Base-by-base conservation (phyloP, 2,113 vertebrate species). In the Haliaeetus leucogaster region DNA sequence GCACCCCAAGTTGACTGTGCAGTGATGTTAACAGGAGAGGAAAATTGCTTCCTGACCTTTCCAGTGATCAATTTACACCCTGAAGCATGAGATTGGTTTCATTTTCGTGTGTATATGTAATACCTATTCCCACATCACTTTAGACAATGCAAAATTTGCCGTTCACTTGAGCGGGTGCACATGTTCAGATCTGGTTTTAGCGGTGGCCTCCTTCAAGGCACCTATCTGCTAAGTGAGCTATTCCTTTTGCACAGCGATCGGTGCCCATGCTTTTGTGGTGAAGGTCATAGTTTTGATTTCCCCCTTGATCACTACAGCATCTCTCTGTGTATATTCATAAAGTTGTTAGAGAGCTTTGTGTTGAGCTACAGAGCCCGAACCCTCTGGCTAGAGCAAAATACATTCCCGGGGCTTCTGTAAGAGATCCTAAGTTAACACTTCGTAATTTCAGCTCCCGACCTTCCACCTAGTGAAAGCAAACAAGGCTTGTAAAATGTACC, bases 21-120 rank as follows among this genome's bases (percentile, higher is more conserved):
- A 50, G 67, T 1, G 85, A 87, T 88, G 94, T 86, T 88, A 93
- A 93, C 74, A 93, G 82, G 74, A 85, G 88, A 83, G 89, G 50
- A 77, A 95, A 97, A 95, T 88, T 92, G 85, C 94, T 88, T 92
- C 80, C 86, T 83, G 92, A 77, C 94, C 90, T 82, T 92, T 45
- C 65, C 82, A 92, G 82, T 40, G 94, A 88, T 86, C 88, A 92
- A 61, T 72, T 90, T 38, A 61, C 86, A 88, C 90, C 96, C 95
- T 86, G 79, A 19, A 93, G 92, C 90, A 82, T 7, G 71, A 61
- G 94, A 38, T 8, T 86, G 89, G 62, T 95, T 85, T 86, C 43
- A 40, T 77, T 80, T 80, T 18, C 43, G 43, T 32, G 79, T 62
- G 82, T 53, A 2, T 47, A 13, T 82, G 85, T 50, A 79, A 63